phyloP scores from a whole-genome alignment of 2,113 vertebrate genomes.

The Salminus brasiliensis region DNA sequence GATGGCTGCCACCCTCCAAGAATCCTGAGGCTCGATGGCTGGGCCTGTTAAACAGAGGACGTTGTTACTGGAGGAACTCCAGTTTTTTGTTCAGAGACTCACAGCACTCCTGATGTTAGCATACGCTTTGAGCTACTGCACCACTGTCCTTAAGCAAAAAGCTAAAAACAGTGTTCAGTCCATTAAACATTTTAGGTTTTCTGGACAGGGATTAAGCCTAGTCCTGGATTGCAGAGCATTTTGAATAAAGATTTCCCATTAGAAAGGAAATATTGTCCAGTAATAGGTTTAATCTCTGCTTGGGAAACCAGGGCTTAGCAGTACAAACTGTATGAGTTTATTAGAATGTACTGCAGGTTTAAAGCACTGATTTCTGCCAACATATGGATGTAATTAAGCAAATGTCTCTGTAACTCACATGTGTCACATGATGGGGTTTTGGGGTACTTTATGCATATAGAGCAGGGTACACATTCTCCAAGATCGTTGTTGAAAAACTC shows the following conservation, averaged over 20 bases:
- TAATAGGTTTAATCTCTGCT: no score
- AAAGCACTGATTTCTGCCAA: background rate
- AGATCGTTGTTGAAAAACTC: conserved; percentile 75
- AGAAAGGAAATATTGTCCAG: no score
- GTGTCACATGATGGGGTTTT: conserved; percentile 80
- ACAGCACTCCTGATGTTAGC: conserved; percentile 18
- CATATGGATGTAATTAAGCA: background rate
- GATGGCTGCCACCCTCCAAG: conserved; percentile 79
- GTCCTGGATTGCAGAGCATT: no score
- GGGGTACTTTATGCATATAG: conserved; percentile 73
- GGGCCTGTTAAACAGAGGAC: conserved; percentile 48
- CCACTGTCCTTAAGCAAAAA: background rate
- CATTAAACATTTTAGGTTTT: no score
- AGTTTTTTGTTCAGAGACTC: background rate
- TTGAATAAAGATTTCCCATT: no score
- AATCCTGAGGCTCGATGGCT: conserved; percentile 47
- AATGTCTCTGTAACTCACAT: conserved; percentile 66
- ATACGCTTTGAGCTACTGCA: conserved; percentile 9
- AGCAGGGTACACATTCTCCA: conserved; percentile 69
- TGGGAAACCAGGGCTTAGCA: no score
- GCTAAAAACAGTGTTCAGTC: background rate
- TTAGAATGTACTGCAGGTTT: no score
- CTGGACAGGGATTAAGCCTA: no score
- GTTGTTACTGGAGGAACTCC: conserved; percentile 33
- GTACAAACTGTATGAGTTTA: no score